Evolutionary conservation across 2,113 vertebrate genomes (phyloP), one percentile per base, ranked within the genome.

Genomic region (Lipotes vexillifer): DNA sequence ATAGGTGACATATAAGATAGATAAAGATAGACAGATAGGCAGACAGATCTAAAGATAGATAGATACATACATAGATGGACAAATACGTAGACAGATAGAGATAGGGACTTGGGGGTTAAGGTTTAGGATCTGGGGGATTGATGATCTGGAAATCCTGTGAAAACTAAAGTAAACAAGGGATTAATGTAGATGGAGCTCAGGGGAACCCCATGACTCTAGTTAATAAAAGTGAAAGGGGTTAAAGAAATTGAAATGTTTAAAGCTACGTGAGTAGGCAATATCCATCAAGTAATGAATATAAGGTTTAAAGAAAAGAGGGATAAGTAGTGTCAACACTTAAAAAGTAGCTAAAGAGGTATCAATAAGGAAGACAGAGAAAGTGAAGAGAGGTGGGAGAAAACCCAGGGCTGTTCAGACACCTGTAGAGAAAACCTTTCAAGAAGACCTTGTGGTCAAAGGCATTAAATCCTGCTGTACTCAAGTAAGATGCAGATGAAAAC

Each of bases 31-130:
- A 52, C 44, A 74, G 38, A 17, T 72, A 72, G 6, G 38, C 49
- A 52, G 14, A 52, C 49, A 52, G 49, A 55, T 10, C 9, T 25
- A 27, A 10, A 33, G 44, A 52, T 7, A 75, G 17, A 75, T 8
- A 18, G 0, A 18, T 33, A 20, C 2, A 46, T 44, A 10, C 8
- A 74, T 3, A 0, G 2, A 20, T 33, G 31, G 8, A 75, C 27
- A 46, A 17, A 31, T 21, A 49, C 31, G 41, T 27, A 72, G 36
- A 20, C 11, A 23, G 33, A 52, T 0, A 55, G 23, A 31, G 44
- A 49, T 6, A 33, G 18, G 41, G 46, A 46, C 72, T 46, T 46
- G 41, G 74, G 44, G 44, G 15, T 52, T 66, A 84, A 13, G 31
- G 5, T 66, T 15, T 5, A 65, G 61, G 33, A 49, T 65, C 20